phyloP scores from a whole-genome alignment of 2,888 invertebrate species.

The Rotaria macrura region DNA sequence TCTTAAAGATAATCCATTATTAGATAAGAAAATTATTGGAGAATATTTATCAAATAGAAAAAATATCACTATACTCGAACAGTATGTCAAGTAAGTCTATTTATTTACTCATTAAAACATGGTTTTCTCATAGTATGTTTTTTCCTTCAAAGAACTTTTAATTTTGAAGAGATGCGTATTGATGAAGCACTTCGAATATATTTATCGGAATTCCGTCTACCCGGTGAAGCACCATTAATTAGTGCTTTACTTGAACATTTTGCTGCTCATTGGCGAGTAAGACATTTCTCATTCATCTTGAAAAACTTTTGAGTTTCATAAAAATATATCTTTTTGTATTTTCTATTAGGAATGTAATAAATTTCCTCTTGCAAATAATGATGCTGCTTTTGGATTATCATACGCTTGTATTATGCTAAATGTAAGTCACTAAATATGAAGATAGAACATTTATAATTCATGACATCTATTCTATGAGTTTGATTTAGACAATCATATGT shows the following conservation, averaged over 20 bases:
- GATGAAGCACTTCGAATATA: conserved; percentile 87
- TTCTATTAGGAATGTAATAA: background rate
- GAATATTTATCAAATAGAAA: conserved; percentile 64
- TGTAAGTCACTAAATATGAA: conserved; percentile 52
- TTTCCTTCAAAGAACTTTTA: conserved; percentile 59
- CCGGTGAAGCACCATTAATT: conserved; percentile 94
- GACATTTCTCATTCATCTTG: background rate
- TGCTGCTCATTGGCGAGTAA: conserved; percentile 70
- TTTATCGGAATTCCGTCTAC: conserved; percentile 87
- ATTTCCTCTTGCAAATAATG: conserved; percentile 83
- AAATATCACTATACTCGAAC: conserved; percentile 54
- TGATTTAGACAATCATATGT: too few relatives aligned
- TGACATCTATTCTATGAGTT: too few relatives aligned
- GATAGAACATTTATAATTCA: too few relatives aligned
- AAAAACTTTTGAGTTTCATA: background rate
- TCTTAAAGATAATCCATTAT: conserved; percentile 78
- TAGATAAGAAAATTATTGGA: conserved; percentile 95
- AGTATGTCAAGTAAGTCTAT: conserved; percentile 50
- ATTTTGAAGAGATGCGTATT: conserved; percentile 74
- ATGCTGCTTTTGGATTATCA: conserved; percentile 89
- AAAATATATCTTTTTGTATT: background rate
- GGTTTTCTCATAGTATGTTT: background rate
- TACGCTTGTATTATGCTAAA: conserved; percentile 99
- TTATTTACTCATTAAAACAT: background rate
- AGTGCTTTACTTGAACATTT: conserved; percentile 87